Conservation (phyloP, 2,797 vertebrate genomes). For the Naso thynnoides region DNA sequence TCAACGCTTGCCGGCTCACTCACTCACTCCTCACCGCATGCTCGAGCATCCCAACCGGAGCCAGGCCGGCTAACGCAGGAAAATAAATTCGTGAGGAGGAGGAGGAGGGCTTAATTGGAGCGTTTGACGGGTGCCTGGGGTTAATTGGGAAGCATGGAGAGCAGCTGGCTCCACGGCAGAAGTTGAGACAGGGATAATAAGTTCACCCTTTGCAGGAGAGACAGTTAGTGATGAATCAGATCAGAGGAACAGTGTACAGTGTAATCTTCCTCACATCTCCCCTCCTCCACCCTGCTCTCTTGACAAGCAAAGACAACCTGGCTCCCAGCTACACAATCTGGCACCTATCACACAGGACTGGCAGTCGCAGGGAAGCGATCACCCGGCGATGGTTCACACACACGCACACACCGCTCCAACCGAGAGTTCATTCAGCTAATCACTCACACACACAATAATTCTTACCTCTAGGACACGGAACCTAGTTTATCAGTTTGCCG, state of each 20-base stretch:
- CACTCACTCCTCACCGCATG: conserved; percentile 51
- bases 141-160: conserved; percentile 85
- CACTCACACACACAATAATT: conserved; percentile 74
- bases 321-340: conserved; percentile 80
- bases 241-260: conserved; percentile 78
- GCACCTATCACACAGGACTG: conserved; percentile 77
- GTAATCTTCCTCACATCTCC: conserved; percentile 75
- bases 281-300: conserved; percentile 55
- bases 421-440: conserved; percentile 62
- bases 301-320: conserved; percentile 80
- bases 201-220: conserved; percentile 80
- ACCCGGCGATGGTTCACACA: conserved; percentile 46
- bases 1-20: conserved; percentile 47
- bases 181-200: conserved; percentile 84
- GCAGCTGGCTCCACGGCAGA: conserved; percentile 79
- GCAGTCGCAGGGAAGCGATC: conserved; percentile 63
- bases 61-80: conserved; percentile 20
- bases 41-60: conserved; percentile 36
- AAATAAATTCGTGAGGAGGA: conserved; percentile 49
- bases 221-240: conserved; percentile 81
- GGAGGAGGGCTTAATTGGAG: conserved; percentile 80
- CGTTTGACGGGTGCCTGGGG: conserved; percentile 78
- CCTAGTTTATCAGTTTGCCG: conserved; percentile 73
- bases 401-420: conserved; percentile 18
- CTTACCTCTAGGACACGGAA: conserved; percentile 76